Percentiles rank a stretch among this genome's conserved stretches.
These are phyloP conservation scores for Lutjanus campechanus DNA, from an alignment of 2,797 vertebrate species.

Conservation along the genomic window DNA sequence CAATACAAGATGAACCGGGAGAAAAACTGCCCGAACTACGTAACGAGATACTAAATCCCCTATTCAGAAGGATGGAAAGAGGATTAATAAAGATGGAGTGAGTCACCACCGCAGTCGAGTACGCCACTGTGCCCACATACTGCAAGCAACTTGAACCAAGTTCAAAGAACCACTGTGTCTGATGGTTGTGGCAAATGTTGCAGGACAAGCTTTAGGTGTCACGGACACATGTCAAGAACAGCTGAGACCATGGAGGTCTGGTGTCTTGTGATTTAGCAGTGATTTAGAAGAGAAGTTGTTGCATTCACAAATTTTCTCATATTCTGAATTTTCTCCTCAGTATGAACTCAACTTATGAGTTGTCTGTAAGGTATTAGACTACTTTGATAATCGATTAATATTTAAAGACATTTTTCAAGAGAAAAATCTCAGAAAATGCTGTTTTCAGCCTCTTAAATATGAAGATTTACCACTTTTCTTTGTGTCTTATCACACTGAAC, in stretches of 20 bases:
- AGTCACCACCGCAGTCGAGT: conserved; percentile 14
- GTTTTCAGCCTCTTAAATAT: no score
- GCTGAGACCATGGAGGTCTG: conserved; percentile 3
- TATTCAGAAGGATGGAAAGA: conserved; percentile 54
- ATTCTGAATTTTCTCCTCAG: no score
- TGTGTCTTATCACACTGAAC: no score
- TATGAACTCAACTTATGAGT: no score
- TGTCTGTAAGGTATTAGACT: no score
- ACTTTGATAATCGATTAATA: no score
- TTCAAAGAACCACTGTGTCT: conserved; percentile 7
- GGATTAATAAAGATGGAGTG: conserved; percentile 57
- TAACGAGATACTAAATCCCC: conserved; percentile 66
- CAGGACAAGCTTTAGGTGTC: conserved; percentile 1
- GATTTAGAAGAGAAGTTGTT: no score
- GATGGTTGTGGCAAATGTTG: conserved; percentile 24
- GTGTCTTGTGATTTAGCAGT: no score
- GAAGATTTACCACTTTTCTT: no score
- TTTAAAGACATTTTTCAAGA: no score
- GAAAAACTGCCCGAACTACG: conserved; percentile 51
- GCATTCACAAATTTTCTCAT: no score
- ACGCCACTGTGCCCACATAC: conserved; percentile 15
- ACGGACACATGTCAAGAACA: conserved; percentile 10
- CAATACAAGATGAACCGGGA: conserved; percentile 61
- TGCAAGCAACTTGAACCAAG: conserved; percentile 20
- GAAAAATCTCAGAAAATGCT: no score